These are phyloP conservation scores for Plestiodon gilberti DNA, from an alignment of 2,113 vertebrate genomes.

Conservation along the genomic window DNA sequence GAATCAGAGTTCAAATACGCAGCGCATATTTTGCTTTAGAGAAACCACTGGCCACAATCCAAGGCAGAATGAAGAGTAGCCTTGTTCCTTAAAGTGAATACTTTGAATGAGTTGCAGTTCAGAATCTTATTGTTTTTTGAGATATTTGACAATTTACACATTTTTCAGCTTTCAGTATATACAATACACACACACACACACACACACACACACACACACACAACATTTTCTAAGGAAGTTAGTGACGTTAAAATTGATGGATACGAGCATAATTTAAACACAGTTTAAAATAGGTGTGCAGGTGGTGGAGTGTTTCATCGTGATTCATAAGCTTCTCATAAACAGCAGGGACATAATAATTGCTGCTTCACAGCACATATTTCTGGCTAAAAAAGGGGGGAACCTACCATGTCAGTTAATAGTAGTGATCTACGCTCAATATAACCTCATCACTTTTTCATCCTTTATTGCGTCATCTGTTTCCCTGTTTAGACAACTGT, in stretches of 20 bases:
- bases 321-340: slow-evolving; percentile 67
- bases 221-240: slow-evolving; percentile 30
- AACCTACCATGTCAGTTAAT: slow-evolving; percentile 40
- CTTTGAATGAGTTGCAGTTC: neutral
- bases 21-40: neutral
- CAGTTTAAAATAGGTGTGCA: slow-evolving; percentile 57
- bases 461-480: slow-evolving; percentile 71
- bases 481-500: slow-evolving; percentile 50
- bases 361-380: slow-evolving; percentile 54
- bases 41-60: neutral
- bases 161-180: neutral
- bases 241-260: slow-evolving; percentile 30
- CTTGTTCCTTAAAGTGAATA: neutral
- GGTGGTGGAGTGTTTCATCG: slow-evolving; percentile 30
- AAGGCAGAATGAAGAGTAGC: neutral
- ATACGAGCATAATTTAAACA: slow-evolving; percentile 57
- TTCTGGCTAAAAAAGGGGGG: slow-evolving; percentile 43
- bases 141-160: neutral
- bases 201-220: neutral
- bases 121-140: neutral
- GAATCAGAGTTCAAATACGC: neutral
- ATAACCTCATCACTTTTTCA: slow-evolving; percentile 60
- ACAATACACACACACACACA: no score
- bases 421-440: slow-evolving; percentile 60
- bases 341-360: slow-evolving; percentile 64